Base-by-base conservation (phyloP, 2,888 invertebrate species). In the Pardosa pseudoannulata region DNA sequence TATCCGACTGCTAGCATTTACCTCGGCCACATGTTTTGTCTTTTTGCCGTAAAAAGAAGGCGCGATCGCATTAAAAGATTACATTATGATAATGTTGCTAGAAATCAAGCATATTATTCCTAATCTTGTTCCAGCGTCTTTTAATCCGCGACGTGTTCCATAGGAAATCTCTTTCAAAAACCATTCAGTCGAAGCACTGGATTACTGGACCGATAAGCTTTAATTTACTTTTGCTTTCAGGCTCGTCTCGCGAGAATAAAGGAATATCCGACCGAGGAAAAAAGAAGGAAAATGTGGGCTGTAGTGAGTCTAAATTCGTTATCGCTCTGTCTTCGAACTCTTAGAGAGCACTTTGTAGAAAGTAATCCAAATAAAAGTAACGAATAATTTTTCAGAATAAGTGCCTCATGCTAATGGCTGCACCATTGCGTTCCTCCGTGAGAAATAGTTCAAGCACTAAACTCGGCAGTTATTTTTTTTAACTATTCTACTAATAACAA, bases 1-100 rank as follows among this genome's bases (percentile, higher is more conserved):
- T 83, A 83, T 67, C 78, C 72, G 76, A 31, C 76, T 72, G 11
- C 64, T 16, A 76, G 28, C 76, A 71, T 75, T 83, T 83, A 65
- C 46, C 70, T 83, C 71, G 65, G 71, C 32, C 76, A 76, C 76
- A 41, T 79, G 27, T 72, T 29, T 46, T 27, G 56, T 65, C 70
- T 50, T 62, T 41, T 19, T 41, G 23, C n/a, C 19, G n/a, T 27
- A 23, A 73, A 65, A 67, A 50, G 46, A 56, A 76, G 67, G 83
- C 73, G 83, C 56, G 78, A 85, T 85, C 73, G 78, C 72, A 85
- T 85, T 85, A 85, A 85, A 85, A 85, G 83, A 85, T 85, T 85
- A 85, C 56, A 78, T 78, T 68, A 78, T 85, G 78, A 78, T 78
- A 85, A 85, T 85, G 83, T 73, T 73, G 67, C 50, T 31, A 16